Percentiles rank a stretch among this genome's conserved stretches.
These are phyloP conservation scores for Shinisaurus crocodilurus DNA, from an alignment of 2,113 vertebrate species.

Conservation along the genomic window DNA sequence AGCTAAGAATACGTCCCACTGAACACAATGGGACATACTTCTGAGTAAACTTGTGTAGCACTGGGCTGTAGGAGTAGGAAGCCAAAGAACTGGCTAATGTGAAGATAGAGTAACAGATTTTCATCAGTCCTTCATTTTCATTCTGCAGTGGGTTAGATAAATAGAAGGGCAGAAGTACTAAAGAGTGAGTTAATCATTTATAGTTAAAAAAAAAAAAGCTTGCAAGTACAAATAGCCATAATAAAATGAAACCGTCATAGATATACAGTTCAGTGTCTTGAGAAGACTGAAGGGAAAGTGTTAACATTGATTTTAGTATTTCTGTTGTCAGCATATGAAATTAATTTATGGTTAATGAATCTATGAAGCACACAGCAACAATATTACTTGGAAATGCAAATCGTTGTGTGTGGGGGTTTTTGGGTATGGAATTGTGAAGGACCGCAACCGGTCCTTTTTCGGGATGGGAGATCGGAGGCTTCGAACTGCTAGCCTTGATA, in stretches of 20 bases:
- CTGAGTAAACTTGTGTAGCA: too few species aligned
- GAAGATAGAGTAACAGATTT: background rate
- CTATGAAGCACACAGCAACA: conserved; percentile 25
- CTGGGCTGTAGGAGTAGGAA: background rate
- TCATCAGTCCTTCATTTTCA: background rate
- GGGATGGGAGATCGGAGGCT: too few species aligned
- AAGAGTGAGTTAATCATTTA: background rate
- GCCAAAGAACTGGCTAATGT: background rate
- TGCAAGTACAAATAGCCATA: conserved; percentile 47
- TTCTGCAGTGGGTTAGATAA: background rate
- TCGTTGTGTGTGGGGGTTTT: background rate
- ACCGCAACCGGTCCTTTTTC: too few species aligned
- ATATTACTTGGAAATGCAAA: conserved; percentile 45
- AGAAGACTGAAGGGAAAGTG: conserved; percentile 33
- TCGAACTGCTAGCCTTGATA: too few species aligned
- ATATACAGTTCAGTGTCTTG: background rate
- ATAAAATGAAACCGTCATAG: conserved; percentile 36
- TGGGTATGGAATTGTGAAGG: too few species aligned
- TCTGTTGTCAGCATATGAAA: background rate
- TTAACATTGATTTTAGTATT: conserved; percentile 30
- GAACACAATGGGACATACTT: too few species aligned
- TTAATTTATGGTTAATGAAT: conserved; percentile 39
- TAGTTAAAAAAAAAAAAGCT: background rate
- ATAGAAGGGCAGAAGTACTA: background rate
- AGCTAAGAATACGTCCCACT: too few species aligned